Conservation (phyloP, 2,888 invertebrate species). For the Sceliomorpha sp. region DNA sequence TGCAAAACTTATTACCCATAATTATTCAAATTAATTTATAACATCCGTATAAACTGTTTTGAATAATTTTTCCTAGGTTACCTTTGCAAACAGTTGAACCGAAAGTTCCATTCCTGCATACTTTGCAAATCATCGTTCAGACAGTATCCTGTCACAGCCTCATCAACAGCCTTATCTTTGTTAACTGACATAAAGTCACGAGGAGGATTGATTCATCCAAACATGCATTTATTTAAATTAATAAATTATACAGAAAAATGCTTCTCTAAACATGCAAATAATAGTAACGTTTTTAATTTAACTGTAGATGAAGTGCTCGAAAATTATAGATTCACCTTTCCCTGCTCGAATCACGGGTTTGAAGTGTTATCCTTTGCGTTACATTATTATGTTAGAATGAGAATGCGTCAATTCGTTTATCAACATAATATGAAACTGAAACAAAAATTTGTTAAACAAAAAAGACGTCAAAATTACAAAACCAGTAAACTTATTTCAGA, state of each 20-base stretch:
- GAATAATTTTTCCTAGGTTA: constrained; percentile 2
- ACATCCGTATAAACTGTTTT: constrained; percentile 8
- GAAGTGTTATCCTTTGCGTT: constrained; percentile 39
- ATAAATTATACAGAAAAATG: constrained; percentile 21
- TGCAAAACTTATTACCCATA: neutral
- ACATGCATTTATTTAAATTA: constrained; percentile 26
- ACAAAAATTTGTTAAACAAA: constrained; percentile 27
- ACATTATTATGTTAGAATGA: constrained; percentile 43
- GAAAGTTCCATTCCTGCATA: constrained; percentile 2
- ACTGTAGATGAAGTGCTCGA: constrained; percentile 37
- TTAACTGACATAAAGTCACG: constrained; percentile 29
- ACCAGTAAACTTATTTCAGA: no score
- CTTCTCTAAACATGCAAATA: constrained; percentile 21
- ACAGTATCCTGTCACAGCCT: neutral
- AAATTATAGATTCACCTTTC: constrained; percentile 40
- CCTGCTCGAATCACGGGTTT: constrained; percentile 36
- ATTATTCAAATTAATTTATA: constrained; percentile 6
- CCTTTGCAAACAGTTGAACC: constrained; percentile 4
- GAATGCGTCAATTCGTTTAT: constrained; percentile 39
- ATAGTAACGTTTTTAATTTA: constrained; percentile 26
- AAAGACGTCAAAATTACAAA: no score
- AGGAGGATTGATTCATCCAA: constrained; percentile 33
- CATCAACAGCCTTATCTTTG: constrained; percentile 4
- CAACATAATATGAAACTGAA: constrained; percentile 28
- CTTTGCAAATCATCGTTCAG: constrained; percentile 3